phyloP scores from a whole-genome alignment of 30 jellyfish, hydroid and myxozoan species.

The Cassiopea xamachana region DNA sequence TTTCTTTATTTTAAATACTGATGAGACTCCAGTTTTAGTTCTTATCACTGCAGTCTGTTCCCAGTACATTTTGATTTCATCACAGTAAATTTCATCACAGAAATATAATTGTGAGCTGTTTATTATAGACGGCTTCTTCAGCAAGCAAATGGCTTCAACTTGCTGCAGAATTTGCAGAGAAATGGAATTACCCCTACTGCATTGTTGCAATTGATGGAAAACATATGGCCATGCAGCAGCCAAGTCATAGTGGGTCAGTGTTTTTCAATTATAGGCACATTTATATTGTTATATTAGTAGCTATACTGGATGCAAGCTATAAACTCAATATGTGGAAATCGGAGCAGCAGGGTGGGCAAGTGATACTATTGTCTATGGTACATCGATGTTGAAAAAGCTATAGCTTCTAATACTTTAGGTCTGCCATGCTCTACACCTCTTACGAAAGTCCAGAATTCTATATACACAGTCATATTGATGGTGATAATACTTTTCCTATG shows the following conservation, averaged over 20 bases:
- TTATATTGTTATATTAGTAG: conserved; percentile 37
- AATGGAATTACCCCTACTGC: conserved; percentile 70
- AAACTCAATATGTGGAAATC: conserved; percentile 48
- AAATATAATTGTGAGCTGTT: not conserved
- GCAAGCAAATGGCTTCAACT: conserved; percentile 44
- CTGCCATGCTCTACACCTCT: conserved; percentile 13
- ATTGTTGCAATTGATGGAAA: conserved; percentile 74
- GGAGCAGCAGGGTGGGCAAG: conserved; percentile 75
- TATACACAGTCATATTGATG: conserved; percentile 1
- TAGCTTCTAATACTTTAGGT: conserved; percentile 8
- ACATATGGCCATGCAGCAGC: conserved; percentile 62
- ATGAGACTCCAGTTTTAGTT: no score
- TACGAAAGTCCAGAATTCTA: not conserved
- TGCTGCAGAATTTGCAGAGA: conserved; percentile 36
- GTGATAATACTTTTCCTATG: conserved; percentile 28
- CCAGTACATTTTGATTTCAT: no score
- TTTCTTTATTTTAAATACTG: no score
- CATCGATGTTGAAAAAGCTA: conserved; percentile 31
- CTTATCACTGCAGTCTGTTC: no score
- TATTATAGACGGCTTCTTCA: conserved; percentile 37
- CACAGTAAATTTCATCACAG: not conserved
- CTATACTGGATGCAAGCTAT: conserved; percentile 60
- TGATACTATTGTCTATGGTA: conserved; percentile 44
- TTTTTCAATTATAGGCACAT: conserved; percentile 56
- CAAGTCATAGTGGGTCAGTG: conserved; percentile 65